A percentile compares a stretch with the other conserved stretches of the same genome.
phyloP scores from a whole-genome alignment of 2,888 invertebrate species.

The Creontiades dilutus region DNA sequence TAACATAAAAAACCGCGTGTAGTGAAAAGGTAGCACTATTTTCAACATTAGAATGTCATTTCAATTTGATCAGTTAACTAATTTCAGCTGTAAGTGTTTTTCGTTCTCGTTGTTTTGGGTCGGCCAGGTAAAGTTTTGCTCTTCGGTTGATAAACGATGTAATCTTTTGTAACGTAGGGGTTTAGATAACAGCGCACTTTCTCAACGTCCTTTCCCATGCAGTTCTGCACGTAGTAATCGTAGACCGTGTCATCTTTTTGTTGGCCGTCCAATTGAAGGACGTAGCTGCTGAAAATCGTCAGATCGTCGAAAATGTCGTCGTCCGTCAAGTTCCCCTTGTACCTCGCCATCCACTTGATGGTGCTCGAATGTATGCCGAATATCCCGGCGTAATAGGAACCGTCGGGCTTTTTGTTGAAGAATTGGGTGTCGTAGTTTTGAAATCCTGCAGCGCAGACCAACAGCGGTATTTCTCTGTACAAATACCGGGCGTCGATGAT shows the following conservation, averaged over 20 bases:
- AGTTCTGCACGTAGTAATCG: conserved; percentile 32
- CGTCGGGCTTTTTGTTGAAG: conserved; percentile 32
- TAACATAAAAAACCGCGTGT: no score
- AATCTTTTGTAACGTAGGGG: conserved; percentile 55
- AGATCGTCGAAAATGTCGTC: conserved; percentile 57
- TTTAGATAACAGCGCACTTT: conserved; percentile 32
- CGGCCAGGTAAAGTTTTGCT: conserved; percentile 15
- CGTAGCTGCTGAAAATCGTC: conserved; percentile 46
- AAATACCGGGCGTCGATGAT: conserved; percentile 35
- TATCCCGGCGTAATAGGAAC: conserved; percentile 38
- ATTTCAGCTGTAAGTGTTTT: conserved; percentile 24
- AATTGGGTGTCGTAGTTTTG: conserved; percentile 45
- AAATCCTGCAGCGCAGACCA: conserved; percentile 43
- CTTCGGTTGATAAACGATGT: conserved; percentile 43
- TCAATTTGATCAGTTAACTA: neutral
- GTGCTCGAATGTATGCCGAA: conserved; percentile 53
- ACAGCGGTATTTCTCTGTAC: conserved; percentile 33
- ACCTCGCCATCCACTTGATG: conserved; percentile 57
- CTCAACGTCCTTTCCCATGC: conserved; percentile 32
- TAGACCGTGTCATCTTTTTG: conserved; percentile 48
- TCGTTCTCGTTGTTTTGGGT: neutral
- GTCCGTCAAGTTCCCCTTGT: conserved; percentile 60
- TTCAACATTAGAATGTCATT: neutral
- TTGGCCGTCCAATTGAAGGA: conserved; percentile 54
- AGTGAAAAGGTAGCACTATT: no score